Evolutionary conservation across 2,113 vertebrate species (phyloP), one percentile per base, ranked within the genome.

Genomic region (Atherinomorus stipes): DNA sequence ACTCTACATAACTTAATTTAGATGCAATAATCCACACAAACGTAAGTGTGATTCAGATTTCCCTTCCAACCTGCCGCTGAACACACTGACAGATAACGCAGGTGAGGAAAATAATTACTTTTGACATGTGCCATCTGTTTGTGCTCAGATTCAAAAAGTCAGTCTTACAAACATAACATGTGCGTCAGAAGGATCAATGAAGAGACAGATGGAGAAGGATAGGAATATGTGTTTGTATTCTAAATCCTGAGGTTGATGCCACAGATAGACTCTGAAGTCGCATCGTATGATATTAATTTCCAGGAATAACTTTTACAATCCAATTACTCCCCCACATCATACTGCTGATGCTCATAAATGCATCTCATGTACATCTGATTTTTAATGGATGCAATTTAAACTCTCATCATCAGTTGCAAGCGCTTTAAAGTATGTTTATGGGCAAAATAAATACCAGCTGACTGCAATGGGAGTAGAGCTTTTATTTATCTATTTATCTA

Each of bases 111-210:
- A 81, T 71, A 25, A 68, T 58, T 56, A 63, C 63, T 80, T 85
- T 63, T 82, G 28, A 84, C 85, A 66, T 7, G 44, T 68, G 64
- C 77, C 75, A 90, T 90, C 81, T 80, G 84, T 66, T 74, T 59
- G 23, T 8, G 16, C 21, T 64, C 74, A 81, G 60, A 79, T 53
- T 78, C 9, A 23, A 68, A 73, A 68, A 62, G 47, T 0, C 10
- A 49, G 50, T 64, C 74, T 76, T 28, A 28, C 57, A 15, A 1
- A 19, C 21, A 73, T 4, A 64, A 31, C 63, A 23, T 38, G 47
- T 12, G 5, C 66, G 37, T 38, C 4, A 16, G 11, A 53, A 22
- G n/a, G 8, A 54, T 31, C 2, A 23, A 59, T 61, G 15, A 16
- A 47, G 11, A 40, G 11, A 52, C 16, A 64, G 44, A 57, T 1